These are phyloP conservation scores for Andrena marginata DNA, from an alignment of 2,888 invertebrate genomes.

Conservation along the genomic window DNA sequence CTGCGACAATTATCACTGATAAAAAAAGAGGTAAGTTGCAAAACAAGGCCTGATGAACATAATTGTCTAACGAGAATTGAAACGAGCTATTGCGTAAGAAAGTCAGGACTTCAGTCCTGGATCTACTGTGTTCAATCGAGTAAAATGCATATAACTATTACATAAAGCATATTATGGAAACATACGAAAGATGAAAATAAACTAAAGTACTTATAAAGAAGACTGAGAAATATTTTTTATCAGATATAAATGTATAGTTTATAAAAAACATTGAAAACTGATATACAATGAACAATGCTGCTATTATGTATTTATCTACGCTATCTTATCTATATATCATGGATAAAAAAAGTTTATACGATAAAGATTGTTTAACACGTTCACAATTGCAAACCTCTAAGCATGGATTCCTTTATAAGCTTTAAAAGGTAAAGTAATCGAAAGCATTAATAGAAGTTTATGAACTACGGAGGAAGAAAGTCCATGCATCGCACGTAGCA, in stretches of 20 bases:
- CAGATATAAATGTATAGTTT: background rate
- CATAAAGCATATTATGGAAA: background rate
- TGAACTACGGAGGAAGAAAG: too few species aligned
- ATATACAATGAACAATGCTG: too few species aligned
- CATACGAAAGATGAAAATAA: background rate
- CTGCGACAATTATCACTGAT: background rate
- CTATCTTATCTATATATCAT: constrained; percentile 36
- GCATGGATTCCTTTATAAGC: too few species aligned
- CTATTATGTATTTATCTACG: background rate
- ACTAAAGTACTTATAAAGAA: background rate
- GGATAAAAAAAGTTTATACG: background rate
- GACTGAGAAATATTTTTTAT: background rate
- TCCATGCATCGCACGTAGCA: too few species aligned
- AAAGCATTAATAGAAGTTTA: too few species aligned
- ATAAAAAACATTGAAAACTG: too few species aligned
- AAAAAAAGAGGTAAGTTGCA: background rate
- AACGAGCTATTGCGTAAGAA: background rate
- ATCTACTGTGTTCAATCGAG: background rate
- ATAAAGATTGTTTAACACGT: constrained; percentile 1
- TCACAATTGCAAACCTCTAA: too few species aligned
- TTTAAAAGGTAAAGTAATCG: too few species aligned
- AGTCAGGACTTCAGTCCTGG: background rate
- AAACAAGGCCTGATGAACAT: background rate
- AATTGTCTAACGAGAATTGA: background rate
- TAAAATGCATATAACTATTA: background rate